Percentiles rank a stretch among this genome's conserved stretches.
Evolutionary conservation across 2,888 invertebrate genomes (phyloP).

Genomic region (Synanthedon myopaeformis): DNA sequence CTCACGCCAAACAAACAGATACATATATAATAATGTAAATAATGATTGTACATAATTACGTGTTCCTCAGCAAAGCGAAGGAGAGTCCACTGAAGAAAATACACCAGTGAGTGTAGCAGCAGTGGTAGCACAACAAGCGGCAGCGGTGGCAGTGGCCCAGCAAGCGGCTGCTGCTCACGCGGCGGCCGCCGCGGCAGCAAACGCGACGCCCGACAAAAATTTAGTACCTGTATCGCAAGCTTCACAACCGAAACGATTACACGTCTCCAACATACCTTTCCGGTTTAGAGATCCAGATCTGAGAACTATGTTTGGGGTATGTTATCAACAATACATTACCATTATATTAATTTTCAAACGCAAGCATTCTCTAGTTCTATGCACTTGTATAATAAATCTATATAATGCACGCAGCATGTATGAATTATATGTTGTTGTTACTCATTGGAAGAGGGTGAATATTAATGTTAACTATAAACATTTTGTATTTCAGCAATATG

Average conservation of each 20-base stretch:
- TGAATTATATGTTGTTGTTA: slow-evolving; percentile 13
- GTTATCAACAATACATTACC: slow-evolving; percentile 35
- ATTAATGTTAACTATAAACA: slow-evolving; percentile 26
- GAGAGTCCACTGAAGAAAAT: slow-evolving; percentile 67
- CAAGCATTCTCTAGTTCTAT: neutral
- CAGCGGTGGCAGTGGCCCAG: slow-evolving; percentile 41
- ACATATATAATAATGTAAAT: neutral
- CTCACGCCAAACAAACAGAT: too few species aligned
- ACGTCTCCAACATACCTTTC: slow-evolving; percentile 99
- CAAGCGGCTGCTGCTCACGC: slow-evolving; percentile 66
- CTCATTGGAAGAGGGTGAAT: slow-evolving; percentile 6
- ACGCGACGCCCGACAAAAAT: slow-evolving; percentile 54
- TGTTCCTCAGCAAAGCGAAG: slow-evolving; percentile 45
- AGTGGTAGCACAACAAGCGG: slow-evolving; percentile 46
- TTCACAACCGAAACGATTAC: slow-evolving; percentile 91
- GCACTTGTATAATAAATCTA: neutral
- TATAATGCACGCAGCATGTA: slow-evolving; percentile 22
- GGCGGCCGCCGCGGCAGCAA: slow-evolving; percentile 45
- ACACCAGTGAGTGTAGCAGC: slow-evolving; percentile 65
- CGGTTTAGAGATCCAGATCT: slow-evolving; percentile 99
- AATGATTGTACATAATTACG: neutral
- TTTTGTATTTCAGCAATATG: slow-evolving; percentile 91
- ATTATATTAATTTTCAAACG: neutral
- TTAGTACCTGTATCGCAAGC: slow-evolving; percentile 66
- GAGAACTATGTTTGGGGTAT: slow-evolving; percentile 97